Percentiles rank a stretch among this genome's conserved stretches.
phyloP scores from a whole-genome alignment of 1,140 invertebrate genomes.

The Pseudobourletiella spinata region DNA sequence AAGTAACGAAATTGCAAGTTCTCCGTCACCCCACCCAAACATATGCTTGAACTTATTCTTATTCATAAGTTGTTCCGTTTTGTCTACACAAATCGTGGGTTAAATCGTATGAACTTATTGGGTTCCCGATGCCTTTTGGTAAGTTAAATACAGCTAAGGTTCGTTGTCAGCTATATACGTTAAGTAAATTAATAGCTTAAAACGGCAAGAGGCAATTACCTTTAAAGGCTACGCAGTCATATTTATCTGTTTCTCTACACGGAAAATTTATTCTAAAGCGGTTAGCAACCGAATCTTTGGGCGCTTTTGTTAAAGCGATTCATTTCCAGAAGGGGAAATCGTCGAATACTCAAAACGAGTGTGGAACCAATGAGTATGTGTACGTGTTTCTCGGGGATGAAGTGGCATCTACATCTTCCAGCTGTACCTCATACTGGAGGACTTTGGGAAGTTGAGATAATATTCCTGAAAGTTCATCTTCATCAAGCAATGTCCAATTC shows the following conservation, averaged over 20 bases:
- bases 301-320: conserved; percentile 42
- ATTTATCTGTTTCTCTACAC: conserved; percentile 44
- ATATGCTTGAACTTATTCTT: too few relatives aligned
- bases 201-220: conserved; percentile 21
- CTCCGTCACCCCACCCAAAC: too few relatives aligned
- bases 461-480: conserved; percentile 17
- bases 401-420: conserved; percentile 37
- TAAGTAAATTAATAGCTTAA: too few relatives aligned
- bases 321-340: conserved; percentile 37
- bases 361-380: conserved; percentile 37
- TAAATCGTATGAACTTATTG: too few relatives aligned
- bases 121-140: too few relatives aligned
- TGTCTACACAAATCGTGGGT: too few relatives aligned
- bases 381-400: neutral
- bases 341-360: conserved; percentile 39
- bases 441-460: conserved; percentile 34
- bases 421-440: conserved; percentile 36
- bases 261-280: conserved; percentile 43
- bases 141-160: too few relatives aligned
- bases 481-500: neutral
- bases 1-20: too few relatives aligned
- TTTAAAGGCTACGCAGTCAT: conserved; percentile 42
- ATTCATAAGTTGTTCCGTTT: too few relatives aligned
- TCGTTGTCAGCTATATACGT: too few relatives aligned
- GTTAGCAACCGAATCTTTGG: conserved; percentile 40